phyloP scores from a whole-genome alignment of 2,797 vertebrate species.

The Acipenser transmontanus region DNA sequence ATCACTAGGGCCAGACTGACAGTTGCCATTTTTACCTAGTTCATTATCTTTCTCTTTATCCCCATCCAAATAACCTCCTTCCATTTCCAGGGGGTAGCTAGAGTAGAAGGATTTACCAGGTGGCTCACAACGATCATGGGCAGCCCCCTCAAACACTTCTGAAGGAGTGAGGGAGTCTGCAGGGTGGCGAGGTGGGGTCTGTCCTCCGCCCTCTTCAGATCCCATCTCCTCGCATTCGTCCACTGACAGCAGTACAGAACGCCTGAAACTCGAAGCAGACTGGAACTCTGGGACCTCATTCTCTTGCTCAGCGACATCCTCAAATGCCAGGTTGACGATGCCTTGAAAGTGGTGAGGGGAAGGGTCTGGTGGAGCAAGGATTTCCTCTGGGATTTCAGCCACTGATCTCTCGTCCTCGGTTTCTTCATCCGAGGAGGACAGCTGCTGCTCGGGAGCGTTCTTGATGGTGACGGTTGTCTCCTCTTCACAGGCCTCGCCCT shows the following conservation, averaged over 20 bases:
- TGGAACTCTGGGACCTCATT: constrained; percentile 62
- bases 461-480: constrained; percentile 56
- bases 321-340: constrained; percentile 90
- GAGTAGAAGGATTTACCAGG: constrained; percentile 39
- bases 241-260: constrained; percentile 89
- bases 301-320: constrained; percentile 78
- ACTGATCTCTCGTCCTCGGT: constrained; percentile 91
- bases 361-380: constrained; percentile 42
- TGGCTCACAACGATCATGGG: constrained; percentile 33
- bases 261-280: constrained; percentile 73
- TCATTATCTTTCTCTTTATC: constrained; percentile 27
- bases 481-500: constrained; percentile 48
- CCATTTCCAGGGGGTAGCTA: constrained; percentile 36
- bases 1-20: constrained; percentile 15
- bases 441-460: constrained; percentile 69
- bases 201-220: constrained; percentile 79
- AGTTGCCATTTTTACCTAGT: constrained; percentile 22
- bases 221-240: constrained; percentile 95
- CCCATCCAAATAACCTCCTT: constrained; percentile 37
- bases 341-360: constrained; percentile 77
- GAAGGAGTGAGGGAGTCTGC: constrained; percentile 53
- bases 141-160: constrained; percentile 76
- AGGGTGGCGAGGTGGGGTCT: constrained; percentile 50
- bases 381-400: constrained; percentile 72
- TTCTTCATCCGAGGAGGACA: constrained; percentile 87